Evolutionary conservation across 2,888 invertebrate species (phyloP).

Genomic region (Eupithecia vulgata): DNA sequence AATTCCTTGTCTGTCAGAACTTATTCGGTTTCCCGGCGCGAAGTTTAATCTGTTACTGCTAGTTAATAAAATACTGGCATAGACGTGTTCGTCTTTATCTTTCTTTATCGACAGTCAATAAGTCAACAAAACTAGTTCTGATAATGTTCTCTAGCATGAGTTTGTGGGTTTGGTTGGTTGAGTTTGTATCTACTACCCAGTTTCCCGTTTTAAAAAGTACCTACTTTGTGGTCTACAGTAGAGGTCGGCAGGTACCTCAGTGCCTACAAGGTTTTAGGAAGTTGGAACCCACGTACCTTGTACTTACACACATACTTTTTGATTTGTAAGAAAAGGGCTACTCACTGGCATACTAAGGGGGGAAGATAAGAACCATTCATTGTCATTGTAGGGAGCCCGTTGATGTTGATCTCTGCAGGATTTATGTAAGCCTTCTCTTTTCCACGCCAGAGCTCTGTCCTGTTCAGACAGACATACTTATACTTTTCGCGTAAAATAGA

Average conservation of each 20-base stretch:
- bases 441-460: neutral
- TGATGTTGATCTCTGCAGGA: too few relatives aligned
- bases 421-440: neutral
- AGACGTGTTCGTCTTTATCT: conserved; percentile 53
- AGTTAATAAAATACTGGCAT: conserved; percentile 42
- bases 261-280: neutral
- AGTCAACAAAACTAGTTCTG: conserved; percentile 45
- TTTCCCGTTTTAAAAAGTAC: too few relatives aligned
- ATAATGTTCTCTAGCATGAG: conserved; percentile 4
- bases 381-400: neutral
- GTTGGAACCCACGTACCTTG: too few relatives aligned
- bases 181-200: too few relatives aligned
- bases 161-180: conserved; percentile 12
- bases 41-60: conserved; percentile 55
- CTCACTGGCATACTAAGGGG: too few relatives aligned
- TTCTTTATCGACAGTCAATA: conserved; percentile 59
- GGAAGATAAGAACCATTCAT: neutral
- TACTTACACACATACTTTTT: too few relatives aligned
- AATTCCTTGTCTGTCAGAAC: neutral
- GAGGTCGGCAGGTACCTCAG: neutral
- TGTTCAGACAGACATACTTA: neutral
- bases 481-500: neutral
- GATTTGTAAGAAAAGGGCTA: too few relatives aligned
- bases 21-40: conserved; percentile 52
- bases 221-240: too few relatives aligned